Conservation (phyloP, 2,888 invertebrate species). For the Liposcelis brunnea region DNA sequence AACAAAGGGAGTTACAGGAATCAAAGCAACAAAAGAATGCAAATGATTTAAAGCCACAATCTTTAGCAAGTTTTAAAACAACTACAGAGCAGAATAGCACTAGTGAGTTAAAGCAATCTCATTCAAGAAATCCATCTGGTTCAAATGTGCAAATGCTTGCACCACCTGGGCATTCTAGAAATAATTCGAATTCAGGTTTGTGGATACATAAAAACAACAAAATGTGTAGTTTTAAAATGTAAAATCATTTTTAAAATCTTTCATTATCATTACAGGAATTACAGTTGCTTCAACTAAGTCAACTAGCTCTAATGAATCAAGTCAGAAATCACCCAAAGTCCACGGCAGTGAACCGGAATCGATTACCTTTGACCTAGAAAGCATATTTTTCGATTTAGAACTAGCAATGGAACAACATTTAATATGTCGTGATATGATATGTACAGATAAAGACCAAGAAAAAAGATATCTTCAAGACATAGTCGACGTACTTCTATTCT, state of each 20-base stretch:
- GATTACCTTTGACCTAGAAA: slow-evolving; percentile 33
- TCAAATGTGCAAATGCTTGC: neutral
- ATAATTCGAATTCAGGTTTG: neutral
- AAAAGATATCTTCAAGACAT: slow-evolving; percentile 62
- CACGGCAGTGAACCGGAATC: neutral
- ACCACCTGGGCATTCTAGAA: neutral
- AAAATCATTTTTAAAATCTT: no score
- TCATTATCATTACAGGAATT: no score
- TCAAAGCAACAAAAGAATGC: slow-evolving; percentile 1
- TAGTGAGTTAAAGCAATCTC: neutral
- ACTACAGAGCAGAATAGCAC: neutral
- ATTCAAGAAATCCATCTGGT: slow-evolving; percentile 9
- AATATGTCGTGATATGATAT: slow-evolving; percentile 62
- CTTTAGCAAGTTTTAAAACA: slow-evolving; percentile 9
- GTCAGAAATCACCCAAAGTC: neutral
- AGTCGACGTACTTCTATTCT: slow-evolving; percentile 63
- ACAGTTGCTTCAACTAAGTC: no score
- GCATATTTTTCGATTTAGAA: slow-evolving; percentile 79
- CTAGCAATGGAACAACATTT: slow-evolving; percentile 66
- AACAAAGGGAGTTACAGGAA: neutral
- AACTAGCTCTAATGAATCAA: neutral
- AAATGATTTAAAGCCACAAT: slow-evolving; percentile 8
- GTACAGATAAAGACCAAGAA: slow-evolving; percentile 47
- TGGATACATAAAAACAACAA: no score
- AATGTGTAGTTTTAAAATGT: no score